Conservation (phyloP, 2,113 vertebrate genomes). For the Procavia capensis region DNA sequence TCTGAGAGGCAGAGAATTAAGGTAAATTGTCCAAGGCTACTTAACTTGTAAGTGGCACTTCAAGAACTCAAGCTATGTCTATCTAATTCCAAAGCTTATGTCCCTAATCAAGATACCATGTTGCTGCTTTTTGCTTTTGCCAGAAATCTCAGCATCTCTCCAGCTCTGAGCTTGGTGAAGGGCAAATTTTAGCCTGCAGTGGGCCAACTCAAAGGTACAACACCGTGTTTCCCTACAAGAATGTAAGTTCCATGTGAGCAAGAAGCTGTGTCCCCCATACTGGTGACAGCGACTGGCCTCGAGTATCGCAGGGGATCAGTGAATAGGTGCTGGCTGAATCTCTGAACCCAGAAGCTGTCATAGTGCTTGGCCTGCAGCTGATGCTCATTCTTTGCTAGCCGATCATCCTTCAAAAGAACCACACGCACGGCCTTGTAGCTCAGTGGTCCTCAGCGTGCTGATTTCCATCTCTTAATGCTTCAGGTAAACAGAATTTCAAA, state of each 20-base stretch:
- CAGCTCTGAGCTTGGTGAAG: neutral
- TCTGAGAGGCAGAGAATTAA: neutral
- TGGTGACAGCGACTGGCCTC: neutral
- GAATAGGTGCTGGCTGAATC: neutral
- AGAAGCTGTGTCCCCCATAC: neutral
- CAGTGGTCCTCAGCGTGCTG: neutral
- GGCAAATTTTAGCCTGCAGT: neutral
- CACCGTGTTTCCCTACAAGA: neutral
- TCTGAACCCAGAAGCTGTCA: no score
- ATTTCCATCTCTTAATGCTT: neutral
- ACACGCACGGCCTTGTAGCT: neutral
- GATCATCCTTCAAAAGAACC: neutral
- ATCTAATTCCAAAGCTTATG: neutral
- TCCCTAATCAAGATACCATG: neutral
- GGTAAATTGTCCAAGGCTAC: neutral
- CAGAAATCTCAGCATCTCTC: neutral
- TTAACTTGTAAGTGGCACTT: neutral
- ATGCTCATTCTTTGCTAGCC: neutral
- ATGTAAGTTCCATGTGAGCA: neutral
- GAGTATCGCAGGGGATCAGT: neutral
- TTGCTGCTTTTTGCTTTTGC: neutral
- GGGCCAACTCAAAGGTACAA: neutral
- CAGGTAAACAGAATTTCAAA: conserved; percentile 34
- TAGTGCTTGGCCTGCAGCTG: accelerated
- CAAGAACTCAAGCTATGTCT: neutral